Conservation (phyloP, 2,113 vertebrate genomes). For the Ochotona curzoniae region DNA sequence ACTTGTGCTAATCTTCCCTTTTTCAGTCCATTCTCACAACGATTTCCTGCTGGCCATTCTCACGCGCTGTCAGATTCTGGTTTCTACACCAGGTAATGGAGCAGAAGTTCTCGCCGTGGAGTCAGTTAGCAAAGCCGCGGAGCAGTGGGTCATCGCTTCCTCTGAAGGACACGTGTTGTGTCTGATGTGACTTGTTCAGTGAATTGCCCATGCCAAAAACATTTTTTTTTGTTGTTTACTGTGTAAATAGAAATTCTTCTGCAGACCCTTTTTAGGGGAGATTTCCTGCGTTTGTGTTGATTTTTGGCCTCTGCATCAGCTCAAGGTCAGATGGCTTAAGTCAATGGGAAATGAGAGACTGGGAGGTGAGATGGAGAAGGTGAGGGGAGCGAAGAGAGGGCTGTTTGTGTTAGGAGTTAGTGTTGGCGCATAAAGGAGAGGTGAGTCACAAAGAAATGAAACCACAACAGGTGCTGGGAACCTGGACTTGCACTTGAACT, state of each 20-base stretch:
- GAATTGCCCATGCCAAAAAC: background rate
- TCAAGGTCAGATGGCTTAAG: background rate
- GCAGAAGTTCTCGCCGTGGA: background rate
- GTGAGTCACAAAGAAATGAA: background rate
- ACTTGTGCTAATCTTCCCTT: constrained; percentile 29
- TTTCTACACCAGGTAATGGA: constrained; percentile 94
- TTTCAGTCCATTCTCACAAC: constrained; percentile 96
- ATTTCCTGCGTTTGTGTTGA: background rate
- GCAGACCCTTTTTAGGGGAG: background rate
- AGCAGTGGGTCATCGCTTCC: background rate
- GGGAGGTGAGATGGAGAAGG: background rate
- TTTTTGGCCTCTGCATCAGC: background rate
- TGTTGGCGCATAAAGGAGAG: background rate
- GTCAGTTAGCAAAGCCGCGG: background rate
- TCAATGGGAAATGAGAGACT: background rate
- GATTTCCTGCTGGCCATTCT: constrained; percentile 98
- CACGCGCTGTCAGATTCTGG: constrained; percentile 97
- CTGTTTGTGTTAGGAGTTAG: background rate
- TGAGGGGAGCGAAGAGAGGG: background rate
- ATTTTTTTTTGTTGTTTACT: background rate
- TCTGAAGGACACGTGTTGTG: background rate
- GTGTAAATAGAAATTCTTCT: background rate
- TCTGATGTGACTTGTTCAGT: background rate
- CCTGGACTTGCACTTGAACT: background rate
- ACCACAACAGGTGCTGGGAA: too few species aligned